Conservation (phyloP, 2,797 vertebrate species). For the Momotus momota region DNA sequence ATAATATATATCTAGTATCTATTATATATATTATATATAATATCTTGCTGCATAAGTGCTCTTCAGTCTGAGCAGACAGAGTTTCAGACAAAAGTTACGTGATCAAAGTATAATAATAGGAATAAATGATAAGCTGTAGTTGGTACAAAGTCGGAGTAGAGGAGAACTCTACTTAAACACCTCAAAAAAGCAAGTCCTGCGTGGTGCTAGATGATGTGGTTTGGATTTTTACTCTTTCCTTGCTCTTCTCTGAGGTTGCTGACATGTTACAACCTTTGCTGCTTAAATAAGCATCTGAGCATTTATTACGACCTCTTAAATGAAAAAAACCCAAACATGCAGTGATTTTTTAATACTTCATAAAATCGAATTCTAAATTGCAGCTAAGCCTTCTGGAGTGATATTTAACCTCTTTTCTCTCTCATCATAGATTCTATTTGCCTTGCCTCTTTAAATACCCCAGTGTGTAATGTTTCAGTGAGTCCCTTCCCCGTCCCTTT, state of each 20-base stretch:
- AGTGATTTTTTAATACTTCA: neutral
- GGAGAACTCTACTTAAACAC: neutral
- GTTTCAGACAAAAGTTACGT: neutral
- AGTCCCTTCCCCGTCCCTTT: neutral
- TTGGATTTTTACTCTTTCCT: neutral
- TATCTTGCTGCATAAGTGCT: neutral
- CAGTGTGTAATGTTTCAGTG: neutral
- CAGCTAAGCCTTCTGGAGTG: neutral
- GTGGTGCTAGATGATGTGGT: neutral
- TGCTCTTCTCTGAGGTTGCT: fast-evolving
- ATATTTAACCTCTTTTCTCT: neutral
- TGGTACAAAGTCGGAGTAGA: neutral
- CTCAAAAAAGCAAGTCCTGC: fast-evolving
- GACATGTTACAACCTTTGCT: neutral
- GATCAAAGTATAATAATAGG: neutral
- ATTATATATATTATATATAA: no score
- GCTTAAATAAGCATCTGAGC: neutral
- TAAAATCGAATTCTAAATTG: neutral
- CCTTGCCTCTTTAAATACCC: neutral
- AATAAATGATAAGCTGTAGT: neutral
- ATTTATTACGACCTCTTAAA: neutral
- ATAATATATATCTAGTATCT: no score
- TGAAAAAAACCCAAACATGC: neutral
- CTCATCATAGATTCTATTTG: neutral
- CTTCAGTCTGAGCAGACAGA: neutral